Evolutionary conservation across 2,888 invertebrate species (phyloP).

Genomic region (Cylindroiulus punctatus): DNA sequence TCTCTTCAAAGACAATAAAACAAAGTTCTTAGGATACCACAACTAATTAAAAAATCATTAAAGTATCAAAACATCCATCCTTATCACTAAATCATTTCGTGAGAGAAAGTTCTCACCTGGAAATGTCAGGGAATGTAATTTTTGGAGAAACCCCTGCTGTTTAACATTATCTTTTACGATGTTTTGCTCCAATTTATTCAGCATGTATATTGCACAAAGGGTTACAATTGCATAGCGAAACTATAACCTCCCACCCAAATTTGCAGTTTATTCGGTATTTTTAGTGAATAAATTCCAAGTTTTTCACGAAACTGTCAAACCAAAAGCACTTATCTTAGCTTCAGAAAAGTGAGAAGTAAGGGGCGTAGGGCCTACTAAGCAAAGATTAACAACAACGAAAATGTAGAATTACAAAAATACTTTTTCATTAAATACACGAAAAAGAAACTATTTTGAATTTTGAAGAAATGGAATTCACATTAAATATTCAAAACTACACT

Average conservation of each 20-base stretch:
- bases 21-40: not conserved
- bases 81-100: conserved; percentile 40
- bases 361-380: no score
- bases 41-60: conserved; percentile 45
- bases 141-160: not conserved
- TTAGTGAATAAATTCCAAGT: not conserved
- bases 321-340: not conserved
- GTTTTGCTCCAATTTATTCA: conserved; percentile 39
- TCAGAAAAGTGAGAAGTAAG: no score
- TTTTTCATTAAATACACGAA: no score
- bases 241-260: conserved; percentile 26
- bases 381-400: no score
- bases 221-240: not conserved
- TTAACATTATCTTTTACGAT: conserved; percentile 47
- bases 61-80: conserved; percentile 30
- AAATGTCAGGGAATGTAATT: conserved; percentile 33
- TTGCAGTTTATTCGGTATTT: not conserved
- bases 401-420: no score
- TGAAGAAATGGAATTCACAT: no score
- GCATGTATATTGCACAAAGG: not conserved
- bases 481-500: no score
- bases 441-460: no score
- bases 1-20: conserved; percentile 12
- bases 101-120: conserved; percentile 28
- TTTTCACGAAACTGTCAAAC: conserved; percentile 35